Base-by-base conservation (phyloP, 2,888 invertebrate genomes). In the Hedya salicella region DNA sequence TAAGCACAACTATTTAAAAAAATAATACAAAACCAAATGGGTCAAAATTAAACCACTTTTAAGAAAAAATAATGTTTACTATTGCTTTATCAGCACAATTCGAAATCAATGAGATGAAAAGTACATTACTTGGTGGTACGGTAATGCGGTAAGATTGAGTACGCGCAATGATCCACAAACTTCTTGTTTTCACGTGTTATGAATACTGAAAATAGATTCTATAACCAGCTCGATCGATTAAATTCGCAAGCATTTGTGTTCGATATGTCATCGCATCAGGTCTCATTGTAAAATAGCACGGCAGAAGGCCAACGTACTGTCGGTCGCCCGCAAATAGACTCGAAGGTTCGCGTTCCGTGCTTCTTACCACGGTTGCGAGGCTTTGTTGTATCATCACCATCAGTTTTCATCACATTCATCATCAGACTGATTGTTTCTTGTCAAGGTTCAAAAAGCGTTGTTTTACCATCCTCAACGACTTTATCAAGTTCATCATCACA, bases 281-380 rank as follows among this genome's bases (percentile, higher is more conserved):
- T 77, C 78, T 82, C 80, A 83, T 85, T 86, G 83, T 83, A 86
- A 87, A 86, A 87, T 82, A 83, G 85, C 84, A 80, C 81, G 75
- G 72, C 81, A 84, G 86, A 87, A 88, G 89, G 91, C 89, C 88
- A 89, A 90, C 78, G 89, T 85, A 89, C 89, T 79, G 81, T 73
- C 80, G 77, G 78, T 78, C 78, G 78, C 81, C 86, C 87, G 75
- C 85, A 91, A 91, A 91, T 91, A 91, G 91, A 84, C 70, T 74
- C 80, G 85, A 86, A 87, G 85, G 85, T 88, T 85, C 82, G 86
- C 84, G 84, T 85, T 86, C 83, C 83, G 83, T 84, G 80, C 82
- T 75, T 75, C 78, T 73, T 73, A 79, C 78, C 75, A 75, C 79
- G 75, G 39, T 17, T 81, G 80, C 63, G 69, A 69, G 68, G 69